Evolutionary conservation across 2,888 invertebrate genomes (phyloP), one percentile per base, ranked within the genome.

Genomic region (Lasioglossum villosulum): DNA sequence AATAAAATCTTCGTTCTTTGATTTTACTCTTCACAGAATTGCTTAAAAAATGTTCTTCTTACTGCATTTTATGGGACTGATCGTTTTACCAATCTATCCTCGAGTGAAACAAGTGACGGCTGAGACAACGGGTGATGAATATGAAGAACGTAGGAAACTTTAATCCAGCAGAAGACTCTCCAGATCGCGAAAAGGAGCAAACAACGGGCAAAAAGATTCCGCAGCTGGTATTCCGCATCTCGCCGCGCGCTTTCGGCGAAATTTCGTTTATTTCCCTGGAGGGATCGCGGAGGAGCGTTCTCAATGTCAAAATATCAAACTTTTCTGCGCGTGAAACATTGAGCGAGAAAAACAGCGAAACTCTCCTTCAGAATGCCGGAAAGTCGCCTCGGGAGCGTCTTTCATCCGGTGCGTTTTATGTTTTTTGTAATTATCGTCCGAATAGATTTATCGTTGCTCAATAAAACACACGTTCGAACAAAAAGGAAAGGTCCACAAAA

Each of bases 231-330:
- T 30, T 66, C 34, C 19, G 19, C 19, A 19, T 66, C 66, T 63
- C 34, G 34, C 30, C 14, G 30, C 30, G 45, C 45, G 66, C 66
- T 34, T 30, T 66, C 34, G 10, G 16, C 23, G 66, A 34, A 66
- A 66, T 34, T 66, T 66, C 66, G 34, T 66, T 66, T 66, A 66
- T 66, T 66, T 66, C 66, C 66, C 66, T 5, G 30, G 66, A 30
- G 66, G 23, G 34, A 37, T 34, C 30, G 34, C 66, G 66, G 34
- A 30, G 66, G 52, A 56, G n/a, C 3, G 34, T 66, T 66, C 34
- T 66, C 34, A 66, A 66, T 37, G 66, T 66, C 66, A 34, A 34
- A 66, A 66, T 66, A 66, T 34, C 34, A 34, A 34, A 34, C 19
- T 23, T 37, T 16, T 6, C 16, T 5, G 37, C 23, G 66, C 34